Base-by-base conservation (phyloP, 1,140 invertebrate species). In the Arctopsyche grandis region DNA sequence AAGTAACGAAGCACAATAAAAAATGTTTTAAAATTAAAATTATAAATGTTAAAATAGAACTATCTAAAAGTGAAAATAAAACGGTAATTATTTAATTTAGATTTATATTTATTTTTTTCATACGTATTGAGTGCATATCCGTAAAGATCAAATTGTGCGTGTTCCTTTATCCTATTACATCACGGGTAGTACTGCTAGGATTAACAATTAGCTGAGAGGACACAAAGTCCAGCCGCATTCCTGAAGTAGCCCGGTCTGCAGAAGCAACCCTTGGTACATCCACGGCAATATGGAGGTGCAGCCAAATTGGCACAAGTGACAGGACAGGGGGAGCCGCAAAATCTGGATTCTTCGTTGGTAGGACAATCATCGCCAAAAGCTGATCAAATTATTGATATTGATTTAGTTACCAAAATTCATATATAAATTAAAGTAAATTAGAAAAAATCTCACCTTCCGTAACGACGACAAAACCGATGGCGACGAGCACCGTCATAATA, bases 191-290 rank as follows among this genome's bases (percentile, higher is more conserved):
- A n/a, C n/a, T n/a, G n/a, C n/a, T n/a, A n/a, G n/a, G n/a, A 21
- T 22, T 66, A 66, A 66, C 63, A 66, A 26, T 66, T 26, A 22
- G 29, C 46, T 5, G 14, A 5, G 16, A 71, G 0, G 5, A 71
- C 69, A 58, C 71, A 75, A 26, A 10, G 14, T 29, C 71, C 43
- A 26, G 44, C 71, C 5, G 16, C 22, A 58, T 75, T 75, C 12
- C 71, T 38, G 43, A 44, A 75, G 16, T 9, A 75, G 56, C 71
- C 71, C 26, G n/a, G 46, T 29, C 24, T 75, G 71, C 71, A 75
- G 48, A 26, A 75, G 52, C 71, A 75, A 10, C 71, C 71, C 16
- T 38, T 29, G 12, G 19, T 19, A 58, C 46, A 56, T 14, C 24
- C 24, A 19, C 19, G 1, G 71, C 71, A 75, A 48, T 3, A n/a